Evolutionary conservation across 2,113 vertebrate species (phyloP).

Genomic region (Corydoras sp.): DNA sequence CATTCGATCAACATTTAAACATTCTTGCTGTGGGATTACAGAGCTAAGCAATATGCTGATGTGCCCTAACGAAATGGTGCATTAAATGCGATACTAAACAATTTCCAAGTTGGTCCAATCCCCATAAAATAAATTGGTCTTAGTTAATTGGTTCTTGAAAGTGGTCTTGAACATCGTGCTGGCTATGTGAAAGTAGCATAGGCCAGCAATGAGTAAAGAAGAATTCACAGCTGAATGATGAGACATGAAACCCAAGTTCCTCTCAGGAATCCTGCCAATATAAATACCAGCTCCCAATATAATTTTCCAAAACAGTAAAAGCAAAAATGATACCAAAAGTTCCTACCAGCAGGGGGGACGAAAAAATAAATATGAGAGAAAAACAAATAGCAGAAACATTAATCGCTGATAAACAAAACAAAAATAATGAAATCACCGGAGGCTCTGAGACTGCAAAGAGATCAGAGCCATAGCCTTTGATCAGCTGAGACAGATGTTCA

Average conservation of each 20-base stretch:
- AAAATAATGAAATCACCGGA: conserved; percentile 47
- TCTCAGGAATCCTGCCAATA: neutral
- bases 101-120: no score
- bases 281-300: conserved; percentile 11
- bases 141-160: no score
- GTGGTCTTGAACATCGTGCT: no score
- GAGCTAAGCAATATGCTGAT: no score
- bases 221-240: no score
- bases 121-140: no score
- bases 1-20: no score
- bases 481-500: conserved; percentile 66
- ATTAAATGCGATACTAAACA: no score
- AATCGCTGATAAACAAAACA: conserved; percentile 60
- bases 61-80: no score
- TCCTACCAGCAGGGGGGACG: conserved; percentile 61
- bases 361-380: conserved; percentile 48
- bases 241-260: neutral
- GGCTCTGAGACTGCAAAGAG: conserved; percentile 55
- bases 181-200: no score
- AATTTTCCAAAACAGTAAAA: conserved; percentile 26
- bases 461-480: conserved; percentile 57
- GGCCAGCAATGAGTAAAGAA: no score
- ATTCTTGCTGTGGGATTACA: no score
- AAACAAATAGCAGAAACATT: conserved; percentile 54
- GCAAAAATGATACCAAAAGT: conserved; percentile 64